Base-by-base conservation (phyloP, 30 jellyfish, hydroid and myxozoan species). In the Mastigias papua region DNA sequence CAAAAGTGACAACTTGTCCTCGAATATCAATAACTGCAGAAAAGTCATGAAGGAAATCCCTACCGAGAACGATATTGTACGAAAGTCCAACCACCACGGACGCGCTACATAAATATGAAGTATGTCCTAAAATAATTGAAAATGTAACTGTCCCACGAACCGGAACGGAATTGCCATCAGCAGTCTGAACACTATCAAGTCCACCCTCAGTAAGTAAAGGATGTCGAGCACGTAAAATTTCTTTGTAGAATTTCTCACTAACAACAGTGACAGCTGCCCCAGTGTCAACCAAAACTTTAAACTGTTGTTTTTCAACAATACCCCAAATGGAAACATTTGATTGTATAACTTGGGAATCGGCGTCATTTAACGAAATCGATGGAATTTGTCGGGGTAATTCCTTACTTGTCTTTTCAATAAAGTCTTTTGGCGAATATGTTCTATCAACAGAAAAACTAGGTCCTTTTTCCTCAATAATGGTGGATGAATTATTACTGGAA, bases 201-300 rank as follows among this genome's bases (percentile, higher is more conserved):
- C 80, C 80, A 17, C 61, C 80, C 29, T 69, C 80, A 25, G 80
- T 10, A 69, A 69, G 29, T 69, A 69, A 28, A 69, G 80, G 57
- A 25, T 69, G 80, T 7, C 80, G 23, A 66, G 85, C 70, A 49
- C 85, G 71, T 46, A 46, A 30, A 73, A 73, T 73, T 73, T 73
- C 85, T 15, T 34, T 30, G 35, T 31, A 71, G 35, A 71, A 71
- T 21, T 27, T 33, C 11, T 71, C 82, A 34, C 82, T 71, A 33
- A 71, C 66, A 27, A 42, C 85, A 73, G 85, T 73, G 28, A 46
- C 85, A 19, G 85, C 85, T 13, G 70, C 85, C 1, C 71, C 70
- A 37, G 85, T 73, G 48, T 73, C 85, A 46, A 46, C 85, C 11
- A 73, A 21, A 35, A 73, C 48, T 42, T 73, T 73, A 31, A 73